phyloP scores from a whole-genome alignment of 2,888 invertebrate genomes.

The Polydrusus cervinus region DNA sequence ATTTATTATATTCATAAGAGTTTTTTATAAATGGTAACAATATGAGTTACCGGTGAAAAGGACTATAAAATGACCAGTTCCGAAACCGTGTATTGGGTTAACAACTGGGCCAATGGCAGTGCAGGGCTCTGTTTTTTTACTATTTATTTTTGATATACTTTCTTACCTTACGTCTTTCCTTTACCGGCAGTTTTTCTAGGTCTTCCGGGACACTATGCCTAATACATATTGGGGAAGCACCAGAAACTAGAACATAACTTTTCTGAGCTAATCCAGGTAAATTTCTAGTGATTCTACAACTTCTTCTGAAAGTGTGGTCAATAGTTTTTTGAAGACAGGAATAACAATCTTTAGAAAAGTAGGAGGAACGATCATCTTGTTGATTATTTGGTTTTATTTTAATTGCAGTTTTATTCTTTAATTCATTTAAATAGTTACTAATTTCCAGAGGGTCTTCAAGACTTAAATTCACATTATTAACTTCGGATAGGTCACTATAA shows the following conservation, averaged over 20 bases:
- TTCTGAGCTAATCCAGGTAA: conserved; percentile 20
- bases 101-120: too few species aligned
- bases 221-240: conserved; percentile 52
- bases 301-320: conserved; percentile 37
- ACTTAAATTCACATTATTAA: neutral
- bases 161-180: conserved; percentile 22
- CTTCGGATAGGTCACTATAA: neutral
- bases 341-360: conserved; percentile 38
- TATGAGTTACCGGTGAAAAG: too few species aligned
- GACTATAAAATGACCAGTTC: too few species aligned
- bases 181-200: conserved; percentile 35
- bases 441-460: conserved; percentile 20
- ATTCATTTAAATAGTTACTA: conserved; percentile 39
- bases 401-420: conserved; percentile 10
- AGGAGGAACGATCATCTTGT: neutral
- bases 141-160: too few species aligned
- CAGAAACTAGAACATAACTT: conserved; percentile 27
- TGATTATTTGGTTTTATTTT: neutral
- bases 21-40: too few species aligned
- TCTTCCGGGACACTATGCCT: conserved; percentile 50
- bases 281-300: conserved; percentile 44
- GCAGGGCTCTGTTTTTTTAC: too few species aligned
- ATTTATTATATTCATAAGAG: too few species aligned
- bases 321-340: conserved; percentile 38
- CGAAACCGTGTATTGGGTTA: too few species aligned